Conservation (phyloP, 2,888 invertebrate species). For the Brenthis daphne region DNA sequence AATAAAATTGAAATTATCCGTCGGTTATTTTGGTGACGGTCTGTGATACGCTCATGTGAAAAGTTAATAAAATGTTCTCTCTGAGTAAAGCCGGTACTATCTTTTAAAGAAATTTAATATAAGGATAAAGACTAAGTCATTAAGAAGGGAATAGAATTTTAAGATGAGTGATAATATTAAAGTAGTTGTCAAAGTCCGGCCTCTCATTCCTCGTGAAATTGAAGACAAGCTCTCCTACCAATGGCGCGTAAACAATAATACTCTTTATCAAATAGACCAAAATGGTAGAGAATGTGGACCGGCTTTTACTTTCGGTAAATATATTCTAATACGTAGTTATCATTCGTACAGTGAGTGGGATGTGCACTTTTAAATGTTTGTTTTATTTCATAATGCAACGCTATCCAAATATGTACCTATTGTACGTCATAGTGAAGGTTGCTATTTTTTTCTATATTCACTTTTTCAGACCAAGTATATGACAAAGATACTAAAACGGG, state of each 20-base stretch:
- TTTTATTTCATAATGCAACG: conserved; percentile 11
- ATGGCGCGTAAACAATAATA: conserved; percentile 84
- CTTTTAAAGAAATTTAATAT: conserved; percentile 20
- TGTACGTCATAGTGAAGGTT: conserved; percentile 35
- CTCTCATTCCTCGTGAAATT: conserved; percentile 84
- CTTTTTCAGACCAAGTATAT: conserved; percentile 87
- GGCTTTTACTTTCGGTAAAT: conserved; percentile 70
- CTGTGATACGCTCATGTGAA: conserved; percentile 19
- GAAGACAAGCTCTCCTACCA: conserved; percentile 79
- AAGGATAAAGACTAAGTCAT: conserved; percentile 4
- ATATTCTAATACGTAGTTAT: conserved; percentile 6
- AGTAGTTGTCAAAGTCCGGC: conserved; percentile 89
- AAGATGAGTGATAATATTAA: conserved; percentile 86
- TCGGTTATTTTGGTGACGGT: conserved; percentile 45
- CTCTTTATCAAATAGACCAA: conserved; percentile 82
- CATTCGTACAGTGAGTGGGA: not conserved
- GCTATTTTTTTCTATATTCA: conserved; percentile 34
- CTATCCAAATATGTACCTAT: conserved; percentile 22
- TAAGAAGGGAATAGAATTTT: conserved; percentile 34
- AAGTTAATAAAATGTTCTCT: conserved; percentile 23
- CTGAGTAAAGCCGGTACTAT: conserved; percentile 8
- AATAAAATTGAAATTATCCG: conserved; percentile 42
- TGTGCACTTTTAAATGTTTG: conserved; percentile 14
- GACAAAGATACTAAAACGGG: conserved; percentile 80
- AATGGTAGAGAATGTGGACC: conserved; percentile 65